Evolutionary conservation across 2,888 invertebrate species (phyloP).

Genomic region (Timandra comae): DNA sequence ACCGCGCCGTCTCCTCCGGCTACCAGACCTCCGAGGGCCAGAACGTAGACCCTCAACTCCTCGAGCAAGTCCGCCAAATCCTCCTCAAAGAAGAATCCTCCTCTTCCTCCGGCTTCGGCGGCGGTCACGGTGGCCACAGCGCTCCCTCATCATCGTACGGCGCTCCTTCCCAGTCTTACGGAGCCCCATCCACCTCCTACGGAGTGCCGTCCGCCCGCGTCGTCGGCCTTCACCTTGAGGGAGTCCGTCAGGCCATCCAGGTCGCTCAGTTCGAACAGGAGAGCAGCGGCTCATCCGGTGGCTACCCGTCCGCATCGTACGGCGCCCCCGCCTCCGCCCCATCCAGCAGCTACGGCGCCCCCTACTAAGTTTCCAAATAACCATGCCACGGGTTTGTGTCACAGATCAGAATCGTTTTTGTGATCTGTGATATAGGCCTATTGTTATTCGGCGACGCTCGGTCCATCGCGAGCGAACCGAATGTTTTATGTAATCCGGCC

Average conservation of each 20-base stretch:
- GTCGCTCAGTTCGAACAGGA: constrained; percentile 89
- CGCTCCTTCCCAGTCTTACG: constrained; percentile 78
- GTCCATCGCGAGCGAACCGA: constrained; percentile 44
- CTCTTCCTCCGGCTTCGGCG: constrained; percentile 69
- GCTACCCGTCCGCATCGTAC: constrained; percentile 69
- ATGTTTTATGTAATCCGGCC: constrained; percentile 50
- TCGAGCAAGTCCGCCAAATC: constrained; percentile 91
- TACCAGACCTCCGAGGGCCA: constrained; percentile 90
- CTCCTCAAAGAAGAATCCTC: constrained; percentile 87
- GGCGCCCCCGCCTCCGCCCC: constrained; percentile 78
- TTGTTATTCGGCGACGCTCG: constrained; percentile 52
- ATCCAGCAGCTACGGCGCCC: constrained; percentile 83
- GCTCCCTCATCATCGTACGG: constrained; percentile 82
- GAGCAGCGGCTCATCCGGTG: constrained; percentile 58
- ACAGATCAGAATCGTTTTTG: constrained; percentile 25
- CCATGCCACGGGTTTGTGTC: constrained; percentile 24
- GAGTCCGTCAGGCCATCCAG: constrained; percentile 90
- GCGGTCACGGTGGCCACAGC: constrained; percentile 75
- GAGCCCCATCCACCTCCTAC: constrained; percentile 78
- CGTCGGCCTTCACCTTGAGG: constrained; percentile 90
- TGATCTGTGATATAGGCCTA: constrained; percentile 18
- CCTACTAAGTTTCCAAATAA: constrained; percentile 57
- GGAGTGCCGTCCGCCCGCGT: constrained; percentile 74
- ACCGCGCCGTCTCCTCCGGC: constrained; percentile 85
- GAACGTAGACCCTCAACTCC: constrained; percentile 85